Evolutionary conservation across 2,113 vertebrate species (phyloP), one percentile per base, ranked within the genome.

Genomic region (Ictalurus punctatus): DNA sequence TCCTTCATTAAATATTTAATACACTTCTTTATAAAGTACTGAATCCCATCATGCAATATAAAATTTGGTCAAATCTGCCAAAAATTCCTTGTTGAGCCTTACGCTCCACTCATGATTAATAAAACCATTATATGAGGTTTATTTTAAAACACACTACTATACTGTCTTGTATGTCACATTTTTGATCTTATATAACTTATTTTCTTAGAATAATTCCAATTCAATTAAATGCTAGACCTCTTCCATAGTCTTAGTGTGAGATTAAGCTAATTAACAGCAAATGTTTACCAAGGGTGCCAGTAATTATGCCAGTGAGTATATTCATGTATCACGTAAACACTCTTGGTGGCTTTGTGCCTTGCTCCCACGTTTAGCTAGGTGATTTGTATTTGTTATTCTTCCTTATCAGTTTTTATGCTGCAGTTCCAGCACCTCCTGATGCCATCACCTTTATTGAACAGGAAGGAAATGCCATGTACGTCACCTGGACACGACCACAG

Each of bases 401-500:
- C 87, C 86, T 97, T 94, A 94, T 54, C 89, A 98, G 96, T 87
- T 37, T 87, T 82, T 85, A 73, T 91, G 37, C 76, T 54, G 61
- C 78, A 91, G 90, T 93, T 90, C 96, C 97, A 88, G 96, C 93
- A 48, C 93, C 92, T 84, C 96, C 97, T 0, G 94, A 94, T 90
- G 94, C 96, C 90, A 92, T 98, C 59, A 87, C 93, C 83, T 94
- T 96, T 88, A 94, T 95, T 80, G 95, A 95, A 59, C 94, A 96
- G 89, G 94, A 94, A 88, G 95, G 95, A 89, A 96, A 93, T 40
- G 92, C 93, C 16, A 91, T 95, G 85, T 96, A 95, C 93, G 91
- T 98, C 86, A 96, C 95, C 85, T 98, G 97, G 97, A 95, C 95
- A 86, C 87, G 89, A 25, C 95, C 96, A 83, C 90, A 86, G 71